Evolutionary conservation across 2,888 invertebrate species (phyloP), one percentile per base, ranked within the genome.

Genomic region (Allolobophora icterica): DNA sequence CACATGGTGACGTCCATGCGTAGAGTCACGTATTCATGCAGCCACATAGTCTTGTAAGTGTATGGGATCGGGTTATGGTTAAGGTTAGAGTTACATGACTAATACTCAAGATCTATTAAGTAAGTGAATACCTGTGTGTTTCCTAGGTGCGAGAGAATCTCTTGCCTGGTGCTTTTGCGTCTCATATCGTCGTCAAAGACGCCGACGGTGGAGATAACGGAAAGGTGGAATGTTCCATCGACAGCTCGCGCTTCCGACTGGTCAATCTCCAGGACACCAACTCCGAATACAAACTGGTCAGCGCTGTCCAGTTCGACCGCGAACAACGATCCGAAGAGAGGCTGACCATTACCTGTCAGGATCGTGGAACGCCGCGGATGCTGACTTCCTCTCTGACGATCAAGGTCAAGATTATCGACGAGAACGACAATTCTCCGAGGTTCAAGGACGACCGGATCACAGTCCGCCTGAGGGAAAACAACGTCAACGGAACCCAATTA

Each of bases 261-360:
- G 38, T 38, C 35, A 87, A 30, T 5, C 34, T 87, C 87, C 35
- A 34, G 35, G 87, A 87, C 87, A 38, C 52, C 98, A 92, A 98
- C 4, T 91, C 91, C 92, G 38, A 92, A 52, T 92, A 92, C 89
- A 71, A 84, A 35, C 58, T 92, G 35, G 84, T 87, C 42, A 91
- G 91, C n/a, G 84, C 84, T 21, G 90, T 38, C 33, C 38, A 38
- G n/a, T 92, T 92, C 87, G 92, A 92, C 84, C 89, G 91, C 19
- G 92, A 92, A 71, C 90, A 52, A 8, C 34, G n/a, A 15, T 34
- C 91, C 34, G 34, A 45, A 3, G 84, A 91, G 71, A 42, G 17
- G 58, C 45, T 92, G 45, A 71, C 90, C 52, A 89, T 92, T 19
- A 87, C 90, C n/a, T 92, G 92, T 58, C 52, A 58, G 13, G 92